Conservation (phyloP, 2,797 vertebrate species). For the Telmatherina bonti region DNA sequence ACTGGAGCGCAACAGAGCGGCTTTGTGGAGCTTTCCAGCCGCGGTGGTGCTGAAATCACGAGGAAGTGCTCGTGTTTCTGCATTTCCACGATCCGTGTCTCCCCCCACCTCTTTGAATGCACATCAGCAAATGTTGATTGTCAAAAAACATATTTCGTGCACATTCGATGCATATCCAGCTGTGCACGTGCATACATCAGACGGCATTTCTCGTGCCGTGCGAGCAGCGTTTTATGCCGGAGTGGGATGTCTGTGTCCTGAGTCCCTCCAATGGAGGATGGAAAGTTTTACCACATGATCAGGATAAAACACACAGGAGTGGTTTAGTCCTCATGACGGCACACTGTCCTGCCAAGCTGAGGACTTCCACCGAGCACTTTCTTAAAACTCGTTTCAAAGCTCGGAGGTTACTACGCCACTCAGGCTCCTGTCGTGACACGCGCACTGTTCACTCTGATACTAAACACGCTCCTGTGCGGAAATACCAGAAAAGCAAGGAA, state of each 20-base stretch:
- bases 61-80: constrained; percentile 67
- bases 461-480: not conserved
- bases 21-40: constrained; percentile 75
- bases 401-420: constrained; percentile 3
- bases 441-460: not conserved
- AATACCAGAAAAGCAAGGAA: not conserved
- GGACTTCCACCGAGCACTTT: constrained; percentile 39
- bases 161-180: not conserved
- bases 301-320: constrained; percentile 30
- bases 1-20: constrained; percentile 4
- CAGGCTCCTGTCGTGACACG: constrained; percentile 28
- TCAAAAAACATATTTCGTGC: not conserved
- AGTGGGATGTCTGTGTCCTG: constrained; percentile 49
- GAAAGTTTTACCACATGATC: constrained; percentile 80
- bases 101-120: not conserved
- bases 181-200: not conserved
- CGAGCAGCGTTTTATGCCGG: constrained; percentile 12
- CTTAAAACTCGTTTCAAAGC: constrained; percentile 26
- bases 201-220: not conserved
- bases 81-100: not conserved
- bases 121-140: not conserved
- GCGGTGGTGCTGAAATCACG: constrained; percentile 74
- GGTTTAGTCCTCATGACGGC: constrained; percentile 38
- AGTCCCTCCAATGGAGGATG: constrained; percentile 56
- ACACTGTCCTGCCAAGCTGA: constrained; percentile 41